Evolutionary conservation across 2,888 invertebrate genomes (phyloP).

Genomic region (Morpho helenor): DNA sequence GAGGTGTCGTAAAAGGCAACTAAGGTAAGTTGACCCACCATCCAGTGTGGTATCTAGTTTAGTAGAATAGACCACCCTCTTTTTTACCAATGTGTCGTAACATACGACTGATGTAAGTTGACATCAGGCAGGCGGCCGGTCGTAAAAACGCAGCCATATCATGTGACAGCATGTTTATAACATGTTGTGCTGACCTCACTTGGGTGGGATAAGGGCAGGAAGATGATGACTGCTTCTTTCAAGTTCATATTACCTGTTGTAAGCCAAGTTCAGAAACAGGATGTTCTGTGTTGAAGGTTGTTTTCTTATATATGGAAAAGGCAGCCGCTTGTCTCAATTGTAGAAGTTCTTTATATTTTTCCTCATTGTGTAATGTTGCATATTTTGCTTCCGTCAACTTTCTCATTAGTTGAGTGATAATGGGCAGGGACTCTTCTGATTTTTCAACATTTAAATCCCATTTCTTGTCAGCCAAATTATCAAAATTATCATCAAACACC

Average conservation of each 20-base stretch:
- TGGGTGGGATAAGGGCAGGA: no score
- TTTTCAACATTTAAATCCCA: conserved; percentile 19
- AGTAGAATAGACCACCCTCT: no score
- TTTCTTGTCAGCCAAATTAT: conserved; percentile 34
- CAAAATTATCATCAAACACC: conserved; percentile 56
- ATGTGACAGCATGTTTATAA: no score
- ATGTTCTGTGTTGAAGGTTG: conserved; percentile 40
- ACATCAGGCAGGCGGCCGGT: no score
- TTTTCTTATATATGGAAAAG: conserved; percentile 41
- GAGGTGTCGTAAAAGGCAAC: no score
- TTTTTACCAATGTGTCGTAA: no score
- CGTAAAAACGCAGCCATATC: no score
- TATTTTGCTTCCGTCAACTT: conserved; percentile 56
- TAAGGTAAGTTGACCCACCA: no score
- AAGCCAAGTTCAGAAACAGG: conserved; percentile 35
- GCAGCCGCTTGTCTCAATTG: conserved; percentile 48
- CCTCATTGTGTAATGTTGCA: conserved; percentile 47
- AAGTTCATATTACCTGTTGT: conserved; percentile 35
- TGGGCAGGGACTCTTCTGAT: conserved; percentile 37
- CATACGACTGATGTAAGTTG: no score
- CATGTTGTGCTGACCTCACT: no score
- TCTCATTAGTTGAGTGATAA: conserved; percentile 44
- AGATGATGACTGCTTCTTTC: no score
- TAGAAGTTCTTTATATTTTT: conserved; percentile 40
- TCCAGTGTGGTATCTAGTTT: no score